phyloP scores from a whole-genome alignment of 2,797 vertebrate genomes.

The Tiaroga cobitis region DNA sequence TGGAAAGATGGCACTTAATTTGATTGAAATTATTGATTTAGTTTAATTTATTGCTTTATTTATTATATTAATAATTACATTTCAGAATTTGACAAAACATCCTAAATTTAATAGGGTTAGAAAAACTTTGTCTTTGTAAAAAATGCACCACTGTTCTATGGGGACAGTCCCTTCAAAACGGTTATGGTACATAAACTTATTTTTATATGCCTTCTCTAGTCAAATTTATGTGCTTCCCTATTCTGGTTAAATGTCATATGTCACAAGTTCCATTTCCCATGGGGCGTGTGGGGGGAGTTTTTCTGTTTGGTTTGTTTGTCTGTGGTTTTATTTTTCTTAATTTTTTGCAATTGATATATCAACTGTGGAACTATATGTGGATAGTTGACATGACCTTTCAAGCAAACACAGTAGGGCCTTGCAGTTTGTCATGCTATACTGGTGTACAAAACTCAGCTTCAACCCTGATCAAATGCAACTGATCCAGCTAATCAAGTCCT shows the following conservation, averaged over 20 bases:
- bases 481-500: neutral
- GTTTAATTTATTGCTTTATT: too few relatives aligned
- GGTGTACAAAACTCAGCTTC: neutral
- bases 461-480: neutral
- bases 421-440: neutral
- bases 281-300: neutral
- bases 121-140: neutral
- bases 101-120: neutral
- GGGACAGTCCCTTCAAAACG: neutral
- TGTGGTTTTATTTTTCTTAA: too few relatives aligned
- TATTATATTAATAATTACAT: too few relatives aligned
- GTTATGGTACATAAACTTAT: neutral
- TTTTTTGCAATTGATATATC: neutral
- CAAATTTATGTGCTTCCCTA: neutral
- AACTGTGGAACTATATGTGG: neutral
- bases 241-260: constrained; percentile 10
- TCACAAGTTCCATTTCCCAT: constrained; percentile 12
- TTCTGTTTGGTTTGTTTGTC: neutral
- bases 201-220: neutral
- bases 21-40: too few relatives aligned
- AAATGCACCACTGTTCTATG: neutral
- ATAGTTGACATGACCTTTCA: neutral
- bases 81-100: neutral
- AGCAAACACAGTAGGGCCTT: neutral
- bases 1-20: too few relatives aligned